Percentiles rank a stretch among this genome's conserved stretches.
These are phyloP conservation scores for Xestia c-nigrum DNA, from an alignment of 2,888 invertebrate species.

Conservation along the genomic window DNA sequence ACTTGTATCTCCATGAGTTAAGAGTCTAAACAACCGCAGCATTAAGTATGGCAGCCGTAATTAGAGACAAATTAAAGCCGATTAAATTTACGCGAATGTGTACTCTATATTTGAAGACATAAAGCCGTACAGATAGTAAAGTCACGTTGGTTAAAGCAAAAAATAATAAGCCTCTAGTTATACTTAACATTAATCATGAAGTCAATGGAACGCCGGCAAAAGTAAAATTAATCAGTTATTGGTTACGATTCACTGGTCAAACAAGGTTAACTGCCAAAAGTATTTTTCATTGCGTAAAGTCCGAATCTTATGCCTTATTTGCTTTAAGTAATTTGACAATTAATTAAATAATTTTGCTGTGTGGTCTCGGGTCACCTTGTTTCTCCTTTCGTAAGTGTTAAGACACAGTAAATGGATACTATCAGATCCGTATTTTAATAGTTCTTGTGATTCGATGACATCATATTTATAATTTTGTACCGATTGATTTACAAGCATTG, in stretches of 20 bases:
- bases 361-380: conserved; percentile 38
- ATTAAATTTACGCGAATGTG: conserved; percentile 42
- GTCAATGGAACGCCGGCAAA: conserved; percentile 52
- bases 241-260: conserved; percentile 47
- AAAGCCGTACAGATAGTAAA: conserved; percentile 15
- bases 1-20: conserved; percentile 62
- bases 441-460: conserved; percentile 3
- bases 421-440: conserved; percentile 8
- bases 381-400: conserved; percentile 22
- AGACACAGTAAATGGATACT: background rate
- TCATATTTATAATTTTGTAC: background rate
- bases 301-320: conserved; percentile 44
- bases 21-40: conserved; percentile 35
- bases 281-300: conserved; percentile 49
- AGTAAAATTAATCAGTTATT: conserved; percentile 57
- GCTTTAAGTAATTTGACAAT: conserved; percentile 49
- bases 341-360: conserved; percentile 47
- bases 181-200: conserved; percentile 50
- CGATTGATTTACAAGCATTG: background rate
- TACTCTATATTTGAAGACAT: conserved; percentile 18
- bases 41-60: conserved; percentile 23
- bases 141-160: conserved; percentile 28
- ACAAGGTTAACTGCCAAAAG: conserved; percentile 50
- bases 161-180: conserved; percentile 48
- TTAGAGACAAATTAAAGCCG: conserved; percentile 15